These are phyloP conservation scores for Bellardia pandia DNA, from an alignment of 2,888 invertebrate species.

Conservation along the genomic window DNA sequence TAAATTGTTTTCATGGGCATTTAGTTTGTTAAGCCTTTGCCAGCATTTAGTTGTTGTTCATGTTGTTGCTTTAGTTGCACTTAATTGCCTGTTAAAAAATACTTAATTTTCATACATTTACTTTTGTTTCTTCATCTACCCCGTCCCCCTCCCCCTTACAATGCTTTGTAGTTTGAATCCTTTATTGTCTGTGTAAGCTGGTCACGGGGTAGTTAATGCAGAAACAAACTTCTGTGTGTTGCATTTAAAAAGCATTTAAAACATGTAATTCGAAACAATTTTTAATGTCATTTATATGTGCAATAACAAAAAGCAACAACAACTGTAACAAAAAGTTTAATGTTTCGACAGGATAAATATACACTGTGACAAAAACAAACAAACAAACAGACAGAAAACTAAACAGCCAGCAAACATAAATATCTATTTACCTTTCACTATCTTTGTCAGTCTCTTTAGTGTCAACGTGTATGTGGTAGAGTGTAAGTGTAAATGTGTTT, in stretches of 20 bases:
- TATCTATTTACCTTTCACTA: slow-evolving; percentile 9
- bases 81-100: slow-evolving; percentile 65
- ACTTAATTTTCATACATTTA: slow-evolving; percentile 42
- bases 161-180: slow-evolving; percentile 2
- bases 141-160: no score
- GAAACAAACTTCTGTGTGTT: background rate
- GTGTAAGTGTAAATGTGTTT: background rate
- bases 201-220: no score
- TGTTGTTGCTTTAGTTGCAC: slow-evolving; percentile 47
- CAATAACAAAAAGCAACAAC: slow-evolving; percentile 28
- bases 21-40: slow-evolving; percentile 41
- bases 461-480: background rate
- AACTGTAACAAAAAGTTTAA: slow-evolving; percentile 9
- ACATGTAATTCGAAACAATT: slow-evolving; percentile 54
- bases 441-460: background rate
- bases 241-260: slow-evolving; percentile 36
- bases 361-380: slow-evolving; percentile 7
- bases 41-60: slow-evolving; percentile 32
- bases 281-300: slow-evolving; percentile 57
- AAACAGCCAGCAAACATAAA: background rate
- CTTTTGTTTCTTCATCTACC: background rate
- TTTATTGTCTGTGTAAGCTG: slow-evolving; percentile 1
- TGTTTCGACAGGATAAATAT: slow-evolving; percentile 12
- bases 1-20: slow-evolving; percentile 61
- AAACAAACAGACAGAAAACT: background rate